Evolutionary conservation across 2,797 vertebrate genomes (phyloP).

Genomic region (Xerus rutilus): DNA sequence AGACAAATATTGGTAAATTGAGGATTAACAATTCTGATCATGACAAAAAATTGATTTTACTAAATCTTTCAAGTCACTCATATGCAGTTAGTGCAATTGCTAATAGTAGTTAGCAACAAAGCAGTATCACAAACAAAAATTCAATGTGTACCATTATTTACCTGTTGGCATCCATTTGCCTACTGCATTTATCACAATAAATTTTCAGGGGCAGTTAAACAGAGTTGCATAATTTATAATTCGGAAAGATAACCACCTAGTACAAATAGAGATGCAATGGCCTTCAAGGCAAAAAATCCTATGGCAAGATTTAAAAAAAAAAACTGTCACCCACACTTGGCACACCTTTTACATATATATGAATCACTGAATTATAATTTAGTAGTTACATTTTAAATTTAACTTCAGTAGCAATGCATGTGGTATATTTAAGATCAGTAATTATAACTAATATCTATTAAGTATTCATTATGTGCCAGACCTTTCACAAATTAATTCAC

Average conservation of each 20-base stretch:
- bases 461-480: background rate
- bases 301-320: constrained; percentile 22
- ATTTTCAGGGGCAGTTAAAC: background rate
- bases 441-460: background rate
- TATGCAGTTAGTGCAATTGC: background rate
- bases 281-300: constrained; percentile 30
- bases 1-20: too few relatives aligned
- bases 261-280: background rate
- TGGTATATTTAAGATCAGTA: background rate
- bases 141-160: constrained; percentile 10
- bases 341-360: background rate
- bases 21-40: background rate
- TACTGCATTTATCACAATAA: background rate
- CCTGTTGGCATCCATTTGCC: background rate
- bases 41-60: constrained; percentile 41
- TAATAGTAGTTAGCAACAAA: background rate
- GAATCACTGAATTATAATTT: constrained; percentile 31
- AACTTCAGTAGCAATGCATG: background rate
- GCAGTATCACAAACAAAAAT: constrained; percentile 26
- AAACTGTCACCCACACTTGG: background rate
- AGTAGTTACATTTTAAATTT: constrained; percentile 14
- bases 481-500: constrained; percentile 5
- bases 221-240: background rate
- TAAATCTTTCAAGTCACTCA: constrained; percentile 23
- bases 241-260: background rate